Base-by-base conservation (phyloP, 2,113 vertebrate species). In the Thomomys bottae region DNA sequence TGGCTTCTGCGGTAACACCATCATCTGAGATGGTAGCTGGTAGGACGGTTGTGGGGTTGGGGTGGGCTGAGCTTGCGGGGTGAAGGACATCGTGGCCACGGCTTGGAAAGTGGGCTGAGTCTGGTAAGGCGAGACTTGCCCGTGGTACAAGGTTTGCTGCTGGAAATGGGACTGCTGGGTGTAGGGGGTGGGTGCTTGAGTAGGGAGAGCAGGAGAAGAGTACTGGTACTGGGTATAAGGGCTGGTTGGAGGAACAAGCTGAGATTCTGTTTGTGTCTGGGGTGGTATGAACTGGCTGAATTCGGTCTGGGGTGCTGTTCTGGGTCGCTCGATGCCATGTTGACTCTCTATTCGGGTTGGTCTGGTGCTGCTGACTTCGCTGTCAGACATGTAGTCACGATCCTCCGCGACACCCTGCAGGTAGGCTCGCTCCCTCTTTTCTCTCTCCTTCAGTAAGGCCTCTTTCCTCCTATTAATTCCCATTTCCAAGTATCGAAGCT, bases 331-430 rank as follows among this genome's bases (percentile, higher is more conserved):
- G 68, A 99, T 96, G 63, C 98, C 98, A 34, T 98, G 98, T 63
- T 98, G 99, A 78, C 98, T 98, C 93, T 98, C 98, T 97, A 98
- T 98, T 83, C 98, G 98, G 70, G 98, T 96, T 68, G 99, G 99
- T 77, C 99, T 98, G 94, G 98, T 98, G 96, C 98, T 99, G 97
- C 98, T 99, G 95, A 99, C 99, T 97, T 99, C 99, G 95, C 99
- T 99, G 96, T 99, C 99, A 79, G 99, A 99, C 99, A 99, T 99
- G 94, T 99, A 99, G 96, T 99, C 99, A 20, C 99, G 98, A 94
- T 99, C 99, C 96, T 99, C 99, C 11, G 99, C 99, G 95, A 99
- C 99, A 45, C 99, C 99, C 95, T 99, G 99, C 77, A 99, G 98
- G 97, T 99, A 99, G 59, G 99, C 99, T 88, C 99, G 97, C 88